These are phyloP conservation scores for Platycercus adscitus DNA, from an alignment of 2,113 vertebrate genomes.

Conservation along the genomic window DNA sequence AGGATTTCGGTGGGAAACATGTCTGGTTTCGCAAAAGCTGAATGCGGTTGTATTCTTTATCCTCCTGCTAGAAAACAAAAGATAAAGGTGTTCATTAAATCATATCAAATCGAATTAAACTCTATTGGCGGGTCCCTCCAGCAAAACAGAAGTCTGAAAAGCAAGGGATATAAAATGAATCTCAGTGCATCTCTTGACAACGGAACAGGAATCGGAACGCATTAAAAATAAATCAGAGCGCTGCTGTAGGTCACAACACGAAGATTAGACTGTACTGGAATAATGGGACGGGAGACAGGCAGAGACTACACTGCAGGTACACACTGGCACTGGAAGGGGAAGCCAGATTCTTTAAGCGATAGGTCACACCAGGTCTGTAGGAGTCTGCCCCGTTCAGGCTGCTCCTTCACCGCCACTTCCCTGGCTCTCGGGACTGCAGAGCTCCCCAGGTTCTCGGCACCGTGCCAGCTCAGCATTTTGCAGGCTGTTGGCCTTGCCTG, in stretches of 20 bases:
- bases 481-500: neutral
- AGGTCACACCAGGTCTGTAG: neutral
- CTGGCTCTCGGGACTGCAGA: neutral
- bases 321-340: neutral
- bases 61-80: conserved; percentile 61
- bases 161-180: conserved; percentile 54
- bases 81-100: conserved; percentile 71
- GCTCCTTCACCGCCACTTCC: neutral
- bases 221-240: conserved; percentile 62
- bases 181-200: conserved; percentile 55
- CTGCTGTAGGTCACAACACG: conserved; percentile 61
- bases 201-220: conserved; percentile 47
- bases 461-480: neutral
- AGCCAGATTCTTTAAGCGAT: neutral
- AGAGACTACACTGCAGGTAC: conserved; percentile 28
- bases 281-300: conserved; percentile 29
- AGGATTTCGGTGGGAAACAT: conserved; percentile 64
- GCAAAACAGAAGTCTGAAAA: conserved; percentile 59
- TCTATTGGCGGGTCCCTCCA: conserved; percentile 61
- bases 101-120: conserved; percentile 56
- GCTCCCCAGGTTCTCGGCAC: neutral
- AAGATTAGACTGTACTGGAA: conserved; percentile 45
- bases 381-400: neutral
- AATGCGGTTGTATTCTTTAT: conserved; percentile 41
- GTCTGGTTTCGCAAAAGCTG: conserved; percentile 67